phyloP scores from a whole-genome alignment of 2,888 invertebrate species.

The Cerastis rubricosa region DNA sequence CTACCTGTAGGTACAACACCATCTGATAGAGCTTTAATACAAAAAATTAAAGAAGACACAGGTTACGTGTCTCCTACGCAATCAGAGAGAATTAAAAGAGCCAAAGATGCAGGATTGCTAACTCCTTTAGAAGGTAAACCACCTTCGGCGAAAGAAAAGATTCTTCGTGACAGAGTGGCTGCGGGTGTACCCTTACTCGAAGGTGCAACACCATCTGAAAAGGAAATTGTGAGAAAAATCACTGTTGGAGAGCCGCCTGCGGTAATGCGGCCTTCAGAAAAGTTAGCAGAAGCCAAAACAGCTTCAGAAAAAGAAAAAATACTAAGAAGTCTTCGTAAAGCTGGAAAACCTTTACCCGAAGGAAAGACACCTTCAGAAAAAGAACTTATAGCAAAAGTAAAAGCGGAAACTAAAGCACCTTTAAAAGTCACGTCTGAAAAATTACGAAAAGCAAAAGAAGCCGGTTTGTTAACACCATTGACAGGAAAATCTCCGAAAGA shows the following conservation, averaged over 20 bases:
- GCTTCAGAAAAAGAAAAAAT: slow-evolving; percentile 70
- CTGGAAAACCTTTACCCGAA: slow-evolving; percentile 63
- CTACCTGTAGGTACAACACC: slow-evolving; percentile 66
- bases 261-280: slow-evolving; percentile 58
- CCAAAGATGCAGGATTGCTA: slow-evolving; percentile 64
- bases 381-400: slow-evolving; percentile 58
- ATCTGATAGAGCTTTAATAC: slow-evolving; percentile 63
- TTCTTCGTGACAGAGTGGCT: slow-evolving; percentile 54
- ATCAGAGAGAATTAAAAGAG: slow-evolving; percentile 61
- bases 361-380: slow-evolving; percentile 62
- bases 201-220: slow-evolving; percentile 68
- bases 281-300: slow-evolving; percentile 63
- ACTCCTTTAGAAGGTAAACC: slow-evolving; percentile 68
- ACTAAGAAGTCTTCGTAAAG: slow-evolving; percentile 60
- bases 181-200: slow-evolving; percentile 59
- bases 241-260: slow-evolving; percentile 27
- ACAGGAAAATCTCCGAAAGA: slow-evolving; percentile 52
- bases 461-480: slow-evolving; percentile 49
- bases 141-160: slow-evolving; percentile 65
- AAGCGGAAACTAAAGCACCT: slow-evolving; percentile 38
- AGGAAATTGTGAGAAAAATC: slow-evolving; percentile 49
- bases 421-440: slow-evolving; percentile 52
- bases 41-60: slow-evolving; percentile 59
- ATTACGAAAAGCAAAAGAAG: slow-evolving; percentile 57
- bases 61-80: slow-evolving; percentile 66